A percentile compares a stretch with the other conserved stretches of the same genome.
These are phyloP conservation scores for Myrmecobius fasciatus DNA, from an alignment of 2,113 vertebrate species.

Conservation along the genomic window DNA sequence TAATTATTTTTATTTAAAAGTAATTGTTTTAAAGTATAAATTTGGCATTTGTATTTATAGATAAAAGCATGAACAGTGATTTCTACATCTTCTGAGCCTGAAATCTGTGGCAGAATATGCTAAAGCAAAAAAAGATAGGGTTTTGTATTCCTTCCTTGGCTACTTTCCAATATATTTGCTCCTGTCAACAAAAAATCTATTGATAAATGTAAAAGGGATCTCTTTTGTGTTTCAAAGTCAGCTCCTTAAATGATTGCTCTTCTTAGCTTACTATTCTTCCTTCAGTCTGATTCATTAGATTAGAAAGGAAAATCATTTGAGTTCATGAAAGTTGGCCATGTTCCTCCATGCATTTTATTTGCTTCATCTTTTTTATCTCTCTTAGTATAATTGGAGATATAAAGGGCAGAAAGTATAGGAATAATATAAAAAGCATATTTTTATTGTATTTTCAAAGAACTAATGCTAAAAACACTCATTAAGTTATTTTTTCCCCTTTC, in stretches of 20 bases:
- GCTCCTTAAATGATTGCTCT: constrained; percentile 45
- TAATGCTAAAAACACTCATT: background rate
- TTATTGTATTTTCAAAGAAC: constrained; percentile 9
- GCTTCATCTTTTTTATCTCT: background rate
- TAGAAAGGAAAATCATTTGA: constrained; percentile 35
- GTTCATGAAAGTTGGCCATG: constrained; percentile 29
- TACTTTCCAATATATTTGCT: constrained; percentile 58
- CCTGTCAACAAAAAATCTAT: constrained; percentile 33
- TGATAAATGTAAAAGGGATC: background rate
- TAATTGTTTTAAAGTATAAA: background rate
- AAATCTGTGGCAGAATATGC: constrained; percentile 42
- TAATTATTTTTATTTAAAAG: constrained; percentile 1
- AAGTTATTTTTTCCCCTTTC: background rate
- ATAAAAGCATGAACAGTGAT: constrained; percentile 6
- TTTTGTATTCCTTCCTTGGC: constrained; percentile 32
- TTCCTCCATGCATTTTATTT: background rate
- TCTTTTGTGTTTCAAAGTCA: constrained; percentile 30
- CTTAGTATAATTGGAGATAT: background rate
- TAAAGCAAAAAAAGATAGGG: constrained; percentile 47
- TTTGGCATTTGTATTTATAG: constrained; percentile 28
- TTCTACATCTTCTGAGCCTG: constrained; percentile 14
- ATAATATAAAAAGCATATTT: constrained; percentile 18
- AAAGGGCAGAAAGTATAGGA: constrained; percentile 14
- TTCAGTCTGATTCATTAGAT: background rate
- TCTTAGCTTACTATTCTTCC: constrained; percentile 4